Percentiles rank a stretch among this genome's conserved stretches.
phyloP scores from a whole-genome alignment of 2,797 vertebrate species.

The Ptychadena robeensis region DNA sequence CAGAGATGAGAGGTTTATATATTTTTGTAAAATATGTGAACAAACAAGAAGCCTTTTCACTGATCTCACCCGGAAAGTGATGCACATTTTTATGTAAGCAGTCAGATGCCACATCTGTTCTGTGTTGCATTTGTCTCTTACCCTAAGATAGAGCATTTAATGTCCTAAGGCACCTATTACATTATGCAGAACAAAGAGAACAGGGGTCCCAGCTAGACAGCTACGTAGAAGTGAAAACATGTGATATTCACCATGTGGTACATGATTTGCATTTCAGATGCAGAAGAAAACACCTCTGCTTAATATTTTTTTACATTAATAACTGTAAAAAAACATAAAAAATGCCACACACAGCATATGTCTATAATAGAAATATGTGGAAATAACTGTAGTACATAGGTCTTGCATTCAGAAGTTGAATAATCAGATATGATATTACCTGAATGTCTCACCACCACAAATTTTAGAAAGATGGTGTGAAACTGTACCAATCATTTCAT shows the following conservation, averaged over 20 bases:
- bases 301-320: not conserved
- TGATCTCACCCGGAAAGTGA: slow-evolving; percentile 21
- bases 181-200: not conserved
- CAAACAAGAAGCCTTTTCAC: slow-evolving; percentile 23
- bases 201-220: slow-evolving; percentile 5
- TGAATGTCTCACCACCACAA: no score
- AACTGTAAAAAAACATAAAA: not conserved
- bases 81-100: slow-evolving; percentile 15
- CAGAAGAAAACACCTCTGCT: not conserved
- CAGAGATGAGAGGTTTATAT: not conserved
- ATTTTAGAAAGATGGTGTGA: no score
- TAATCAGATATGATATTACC: no score
- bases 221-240: slow-evolving; percentile 28
- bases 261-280: not conserved
- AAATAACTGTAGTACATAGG: no score
- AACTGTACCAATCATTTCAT: no score
- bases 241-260: not conserved
- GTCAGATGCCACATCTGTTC: slow-evolving; percentile 39
- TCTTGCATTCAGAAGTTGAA: no score
- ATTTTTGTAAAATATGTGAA: not conserved
- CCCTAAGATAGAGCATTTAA: slow-evolving; percentile 19
- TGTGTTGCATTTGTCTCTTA: slow-evolving; percentile 12
- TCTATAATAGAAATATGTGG: no score
- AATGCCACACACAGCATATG: not conserved
- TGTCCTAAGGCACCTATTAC: slow-evolving; percentile 30